Conservation (phyloP, 1,140 invertebrate species). For the Carcinoscorpius rotundicauda region DNA sequence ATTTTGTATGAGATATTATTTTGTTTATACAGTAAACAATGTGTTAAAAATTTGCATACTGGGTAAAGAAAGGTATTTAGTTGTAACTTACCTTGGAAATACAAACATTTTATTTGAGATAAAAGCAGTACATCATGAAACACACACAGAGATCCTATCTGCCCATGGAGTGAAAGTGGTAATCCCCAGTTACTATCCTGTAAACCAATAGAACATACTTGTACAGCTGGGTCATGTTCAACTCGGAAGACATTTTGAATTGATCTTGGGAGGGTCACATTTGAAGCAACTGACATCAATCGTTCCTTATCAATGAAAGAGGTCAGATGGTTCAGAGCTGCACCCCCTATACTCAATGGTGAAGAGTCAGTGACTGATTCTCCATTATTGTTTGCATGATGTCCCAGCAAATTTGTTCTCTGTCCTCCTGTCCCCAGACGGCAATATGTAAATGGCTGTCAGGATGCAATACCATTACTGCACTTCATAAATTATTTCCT, state of each 20-base stretch:
- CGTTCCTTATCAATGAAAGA: conserved; percentile 7
- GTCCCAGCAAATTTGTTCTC: not conserved
- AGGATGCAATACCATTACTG: conserved; percentile 8
- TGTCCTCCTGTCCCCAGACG: conserved; percentile 34
- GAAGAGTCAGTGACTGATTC: not conserved
- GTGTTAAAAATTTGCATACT: no score
- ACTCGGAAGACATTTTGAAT: not conserved
- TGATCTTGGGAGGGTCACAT: conserved; percentile 12
- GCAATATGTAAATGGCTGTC: conserved; percentile 39
- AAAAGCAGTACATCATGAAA: conserved; percentile 37
- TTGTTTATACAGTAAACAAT: no score
- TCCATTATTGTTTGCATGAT: not conserved
- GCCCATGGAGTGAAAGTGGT: conserved; percentile 38
- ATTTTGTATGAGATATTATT: no score
- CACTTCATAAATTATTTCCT: no score
- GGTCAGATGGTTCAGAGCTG: conserved; percentile 10
- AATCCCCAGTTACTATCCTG: conserved; percentile 41
- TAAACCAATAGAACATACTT: conserved; percentile 39
- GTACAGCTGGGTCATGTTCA: conserved; percentile 38
- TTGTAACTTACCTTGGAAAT: not conserved
- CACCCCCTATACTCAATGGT: not conserved
- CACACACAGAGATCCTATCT: conserved; percentile 40
- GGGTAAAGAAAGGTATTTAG: no score
- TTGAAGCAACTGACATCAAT: conserved; percentile 9
- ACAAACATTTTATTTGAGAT: conserved; percentile 30